Base-by-base conservation (phyloP, 2,113 vertebrate genomes). In the Microcebus griseorufus region DNA sequence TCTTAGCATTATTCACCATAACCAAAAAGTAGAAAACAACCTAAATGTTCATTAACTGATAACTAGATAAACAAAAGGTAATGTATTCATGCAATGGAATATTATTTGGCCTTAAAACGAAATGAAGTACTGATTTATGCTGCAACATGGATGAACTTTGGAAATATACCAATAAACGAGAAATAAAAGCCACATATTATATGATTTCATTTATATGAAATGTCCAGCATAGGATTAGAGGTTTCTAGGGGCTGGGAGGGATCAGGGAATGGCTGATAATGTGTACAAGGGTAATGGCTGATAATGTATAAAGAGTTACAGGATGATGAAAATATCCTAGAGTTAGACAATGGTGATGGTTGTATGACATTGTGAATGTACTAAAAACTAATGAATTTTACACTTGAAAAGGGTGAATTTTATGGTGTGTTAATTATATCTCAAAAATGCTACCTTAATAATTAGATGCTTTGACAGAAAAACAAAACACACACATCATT, bases 101-200 rank as follows among this genome's bases (percentile, higher is more conserved):
- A 55, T 25, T 72, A 84, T 67, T 91, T 85, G 27, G 10, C 69
- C 20, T 81, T 85, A 76, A 88, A 90, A 88, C 9, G 6, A 20
- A 92, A 80, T 73, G 2, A 92, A 32, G 8, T 76, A 37, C 13
- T 76, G n/a, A 65, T 75, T 93, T 75, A 48, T 69, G 58, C 27
- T 48, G 37, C 65, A 39, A 53, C 39, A 67, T 29, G 18, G 16
- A 88, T 67, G 34, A 79, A 88, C 9, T 53, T 75, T 93, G 55
- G 73, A 83, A 84, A 84, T 79, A 94, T 55, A 7, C 69, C 37
- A 80, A 90, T n/a, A 69, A 64, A 14, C 34, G 62, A 97, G 32
- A 86, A 14, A 93, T 14, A 37, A 81, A 70, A 78, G 3, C 8
- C 23, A 23, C 9, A n/a, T 22, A 39, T 83, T 93, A 29, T 62